Conservation (phyloP, 2,113 vertebrate species). For the Saguinus imperator region DNA sequence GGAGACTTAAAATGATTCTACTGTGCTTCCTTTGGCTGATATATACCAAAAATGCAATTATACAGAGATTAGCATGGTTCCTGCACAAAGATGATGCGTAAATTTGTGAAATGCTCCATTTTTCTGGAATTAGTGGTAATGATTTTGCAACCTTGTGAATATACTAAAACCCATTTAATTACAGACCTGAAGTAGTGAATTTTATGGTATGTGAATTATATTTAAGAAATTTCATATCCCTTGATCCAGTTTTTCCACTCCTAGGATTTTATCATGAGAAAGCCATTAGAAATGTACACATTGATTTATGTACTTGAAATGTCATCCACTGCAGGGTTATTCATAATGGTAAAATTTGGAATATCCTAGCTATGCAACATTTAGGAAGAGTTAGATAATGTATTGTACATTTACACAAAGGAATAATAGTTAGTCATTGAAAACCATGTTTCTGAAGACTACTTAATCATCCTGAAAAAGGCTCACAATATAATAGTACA, state of each 20-base stretch:
- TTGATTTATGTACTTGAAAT: background rate
- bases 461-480: constrained; percentile 7
- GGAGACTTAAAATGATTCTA: constrained; percentile 22
- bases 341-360: constrained; percentile 27
- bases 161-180: background rate
- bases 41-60: constrained; percentile 37
- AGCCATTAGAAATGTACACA: constrained; percentile 1
- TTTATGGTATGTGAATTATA: background rate
- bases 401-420: background rate
- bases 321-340: background rate
- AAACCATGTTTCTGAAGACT: constrained; percentile 2
- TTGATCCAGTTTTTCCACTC: background rate
- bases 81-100: background rate
- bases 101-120: background rate
- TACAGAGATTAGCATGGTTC: background rate
- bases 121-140: background rate
- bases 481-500: background rate
- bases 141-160: background rate
- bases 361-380: background rate
- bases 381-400: constrained; percentile 33
- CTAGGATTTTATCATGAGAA: constrained; percentile 19
- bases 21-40: background rate
- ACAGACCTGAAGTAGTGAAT: background rate
- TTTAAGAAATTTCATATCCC: background rate
- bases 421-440: background rate